Conservation (phyloP, 2,113 vertebrate genomes). For the Chaetorhynchus papuensis region DNA sequence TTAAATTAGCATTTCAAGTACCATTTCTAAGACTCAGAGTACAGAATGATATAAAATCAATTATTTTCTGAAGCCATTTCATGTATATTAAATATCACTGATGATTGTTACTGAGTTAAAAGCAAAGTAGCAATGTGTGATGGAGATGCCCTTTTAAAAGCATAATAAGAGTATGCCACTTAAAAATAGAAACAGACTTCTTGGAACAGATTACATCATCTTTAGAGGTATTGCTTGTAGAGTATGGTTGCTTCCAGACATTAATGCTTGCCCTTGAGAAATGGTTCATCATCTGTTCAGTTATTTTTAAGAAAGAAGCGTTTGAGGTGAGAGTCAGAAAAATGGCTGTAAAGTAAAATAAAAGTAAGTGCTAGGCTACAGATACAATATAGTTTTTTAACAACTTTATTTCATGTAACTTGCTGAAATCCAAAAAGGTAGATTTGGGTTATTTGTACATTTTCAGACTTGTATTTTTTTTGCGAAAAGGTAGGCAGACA, state of each 20-base stretch:
- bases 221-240: slow-evolving; percentile 19
- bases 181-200: slow-evolving; percentile 73
- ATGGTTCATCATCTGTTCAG: slow-evolving; percentile 56
- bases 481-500: neutral
- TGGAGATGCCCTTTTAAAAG: slow-evolving; percentile 65
- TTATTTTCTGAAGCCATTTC: neutral
- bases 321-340: slow-evolving; percentile 33
- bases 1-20: neutral
- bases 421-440: neutral
- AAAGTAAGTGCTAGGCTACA: neutral
- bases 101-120: slow-evolving; percentile 20
- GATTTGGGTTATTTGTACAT: neutral
- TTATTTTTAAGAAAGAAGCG: slow-evolving; percentile 62
- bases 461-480: neutral
- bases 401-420: neutral
- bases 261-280: slow-evolving; percentile 54
- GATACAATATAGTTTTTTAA: slow-evolving; percentile 17
- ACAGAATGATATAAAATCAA: slow-evolving; percentile 4
- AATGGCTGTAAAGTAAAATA: slow-evolving; percentile 43
- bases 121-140: slow-evolving; percentile 41
- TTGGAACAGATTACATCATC: slow-evolving; percentile 73
- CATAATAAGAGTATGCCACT: slow-evolving; percentile 28
- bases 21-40: neutral
- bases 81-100: neutral
- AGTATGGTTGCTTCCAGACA: slow-evolving; percentile 25